These are phyloP conservation scores for Tragelaphus strepsiceros DNA, from an alignment of 2,113 vertebrate genomes.

Conservation along the genomic window DNA sequence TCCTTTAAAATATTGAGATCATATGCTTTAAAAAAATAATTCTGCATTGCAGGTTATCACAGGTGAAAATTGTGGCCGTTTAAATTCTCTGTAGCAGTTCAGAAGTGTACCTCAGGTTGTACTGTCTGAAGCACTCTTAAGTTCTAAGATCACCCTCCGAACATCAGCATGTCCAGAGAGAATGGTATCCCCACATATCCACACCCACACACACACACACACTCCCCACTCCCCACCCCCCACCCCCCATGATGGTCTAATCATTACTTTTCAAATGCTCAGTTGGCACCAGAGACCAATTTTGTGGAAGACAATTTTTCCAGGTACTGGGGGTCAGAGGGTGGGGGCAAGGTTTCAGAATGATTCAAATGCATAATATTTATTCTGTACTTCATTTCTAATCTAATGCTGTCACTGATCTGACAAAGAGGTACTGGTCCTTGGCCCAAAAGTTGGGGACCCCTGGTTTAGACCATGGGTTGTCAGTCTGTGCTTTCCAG, in stretches of 20 bases:
- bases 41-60: not conserved
- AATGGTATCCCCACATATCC: not conserved
- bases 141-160: not conserved
- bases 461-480: not conserved
- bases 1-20: not conserved
- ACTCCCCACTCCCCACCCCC: not conserved
- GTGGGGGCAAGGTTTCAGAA: not conserved
- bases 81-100: not conserved
- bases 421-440: not conserved
- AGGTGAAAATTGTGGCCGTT: not conserved
- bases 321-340: not conserved
- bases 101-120: not conserved
- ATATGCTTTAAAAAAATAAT: not conserved
- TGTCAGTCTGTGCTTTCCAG: not conserved
- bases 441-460: not conserved
- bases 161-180: not conserved
- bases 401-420: not conserved
- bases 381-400: not conserved
- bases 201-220: not conserved
- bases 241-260: not conserved
- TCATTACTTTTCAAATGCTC: not conserved
- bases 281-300: not conserved
- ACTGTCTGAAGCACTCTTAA: not conserved
- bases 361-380: not conserved
- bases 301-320: not conserved